Conservation (phyloP, 2,113 vertebrate genomes). For the Plectropomus leopardus region DNA sequence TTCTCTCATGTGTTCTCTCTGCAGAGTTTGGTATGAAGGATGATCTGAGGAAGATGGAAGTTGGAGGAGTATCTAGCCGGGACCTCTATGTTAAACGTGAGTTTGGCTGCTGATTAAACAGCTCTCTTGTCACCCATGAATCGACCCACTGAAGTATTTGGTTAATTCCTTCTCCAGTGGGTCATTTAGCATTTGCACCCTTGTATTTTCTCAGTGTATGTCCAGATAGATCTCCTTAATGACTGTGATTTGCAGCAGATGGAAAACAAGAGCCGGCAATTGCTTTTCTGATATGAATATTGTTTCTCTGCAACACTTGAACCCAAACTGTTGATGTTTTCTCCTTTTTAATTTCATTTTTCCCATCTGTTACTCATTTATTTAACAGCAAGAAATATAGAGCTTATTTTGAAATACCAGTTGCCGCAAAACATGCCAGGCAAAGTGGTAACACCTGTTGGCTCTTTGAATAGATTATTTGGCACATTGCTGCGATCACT, state of each 20-base stretch:
- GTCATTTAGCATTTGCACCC: background rate
- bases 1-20: constrained; percentile 64
- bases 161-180: background rate
- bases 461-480: constrained; percentile 20
- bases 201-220: background rate
- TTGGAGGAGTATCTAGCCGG: constrained; percentile 90
- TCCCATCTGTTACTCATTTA: background rate
- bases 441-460: background rate
- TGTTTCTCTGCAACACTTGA: background rate
- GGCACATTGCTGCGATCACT: constrained; percentile 6
- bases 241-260: background rate
- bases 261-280: background rate
- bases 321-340: background rate
- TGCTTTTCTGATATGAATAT: background rate
- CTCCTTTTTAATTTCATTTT: background rate
- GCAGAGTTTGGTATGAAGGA: constrained; percentile 95
- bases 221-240: background rate
- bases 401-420: background rate
- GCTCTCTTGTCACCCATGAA: background rate
- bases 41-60: constrained; percentile 92
- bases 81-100: constrained; percentile 98
- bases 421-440: background rate
- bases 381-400: background rate
- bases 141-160: background rate
- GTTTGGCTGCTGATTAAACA: constrained; percentile 52